Evolutionary conservation across 2,888 invertebrate genomes (phyloP), one percentile per base, ranked within the genome.

Genomic region (Corythucha ciliata): DNA sequence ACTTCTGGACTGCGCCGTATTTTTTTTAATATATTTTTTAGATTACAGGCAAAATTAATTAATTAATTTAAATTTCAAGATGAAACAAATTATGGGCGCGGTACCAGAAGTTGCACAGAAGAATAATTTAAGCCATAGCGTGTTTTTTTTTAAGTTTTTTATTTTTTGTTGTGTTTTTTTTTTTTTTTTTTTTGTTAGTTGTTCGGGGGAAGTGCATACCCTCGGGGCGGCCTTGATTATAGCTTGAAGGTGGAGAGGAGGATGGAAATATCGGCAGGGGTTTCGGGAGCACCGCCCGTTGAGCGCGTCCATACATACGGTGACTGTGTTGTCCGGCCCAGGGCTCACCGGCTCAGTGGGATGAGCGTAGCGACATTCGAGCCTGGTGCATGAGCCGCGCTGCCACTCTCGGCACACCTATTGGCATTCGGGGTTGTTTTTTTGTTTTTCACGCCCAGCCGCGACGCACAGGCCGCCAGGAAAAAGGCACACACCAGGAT

Each of bases 181-280:
- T n/a, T n/a, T n/a, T n/a, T n/a, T n/a, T n/a, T n/a, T n/a, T n/a
- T n/a, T n/a, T n/a, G n/a, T n/a, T n/a, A n/a, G n/a, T n/a, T n/a
- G n/a, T n/a, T 48, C 32, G 21, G 24, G 48, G 12, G 27, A 36
- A 29, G 32, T 57, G n/a, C n/a, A n/a, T 77, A 79, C 79, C 83
- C 86, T 84, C 83, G 91, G 91, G 81, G 90, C 89, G 80, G 84
- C 79, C 88, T 90, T 90, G 84, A 91, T 88, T 86, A 89, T 89
- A 83, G 88, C 88, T 86, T 89, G 89, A 79, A 94, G 91, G 88
- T 94, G 93, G 83, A 91, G 85, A 81, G 93, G 93, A 80, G 93
- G 93, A 83, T 94, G 93, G 85, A 92, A 93, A 89, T 93, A 93
- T 83, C 92, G 90, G 88, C 94, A 94, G 81, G 90, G 89, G 80